These are phyloP conservation scores for Diorhabda elongata DNA, from an alignment of 1,140 invertebrate species.

Conservation along the genomic window DNA sequence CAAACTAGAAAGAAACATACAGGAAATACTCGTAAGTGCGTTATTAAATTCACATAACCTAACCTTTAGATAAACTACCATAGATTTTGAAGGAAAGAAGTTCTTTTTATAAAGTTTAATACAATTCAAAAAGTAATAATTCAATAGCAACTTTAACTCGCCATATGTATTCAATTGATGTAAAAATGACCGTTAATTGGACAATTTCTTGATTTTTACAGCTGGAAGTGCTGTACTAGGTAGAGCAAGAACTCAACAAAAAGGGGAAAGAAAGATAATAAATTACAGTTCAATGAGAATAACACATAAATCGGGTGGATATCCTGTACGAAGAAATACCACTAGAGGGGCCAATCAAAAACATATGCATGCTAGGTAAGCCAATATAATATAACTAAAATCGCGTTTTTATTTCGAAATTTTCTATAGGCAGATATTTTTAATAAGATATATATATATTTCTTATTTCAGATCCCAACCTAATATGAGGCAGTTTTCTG, in stretches of 20 bases:
- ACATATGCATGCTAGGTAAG: slow-evolving; percentile 40
- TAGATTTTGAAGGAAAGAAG: too few species aligned
- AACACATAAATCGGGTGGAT: slow-evolving; percentile 44
- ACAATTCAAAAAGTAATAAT: too few species aligned
- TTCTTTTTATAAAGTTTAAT: too few species aligned
- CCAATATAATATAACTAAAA: neutral
- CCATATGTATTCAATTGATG: too few species aligned
- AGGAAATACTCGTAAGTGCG: slow-evolving; percentile 47
- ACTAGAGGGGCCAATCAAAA: slow-evolving; percentile 47
- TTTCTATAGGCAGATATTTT: too few species aligned
- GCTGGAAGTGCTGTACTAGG: slow-evolving; percentile 42
- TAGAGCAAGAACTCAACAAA: slow-evolving; percentile 47
- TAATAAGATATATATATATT: neutral
- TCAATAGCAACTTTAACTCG: too few species aligned
- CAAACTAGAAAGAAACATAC: slow-evolving; percentile 61
- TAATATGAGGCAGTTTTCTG: slow-evolving; percentile 44
- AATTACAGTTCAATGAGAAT: slow-evolving; percentile 54
- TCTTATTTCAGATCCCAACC: slow-evolving; percentile 39
- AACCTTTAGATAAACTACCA: neutral
- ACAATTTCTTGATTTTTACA: slow-evolving; percentile 15
- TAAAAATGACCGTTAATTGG: too few species aligned
- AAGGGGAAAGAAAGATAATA: slow-evolving; percentile 45
- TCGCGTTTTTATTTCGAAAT: too few species aligned
- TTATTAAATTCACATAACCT: neutral
- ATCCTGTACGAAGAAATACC: slow-evolving; percentile 52